A percentile compares a stretch with the other conserved stretches of the same genome.
phyloP scores from a whole-genome alignment of 1,140 invertebrate species.

The Procambarus clarkii region DNA sequence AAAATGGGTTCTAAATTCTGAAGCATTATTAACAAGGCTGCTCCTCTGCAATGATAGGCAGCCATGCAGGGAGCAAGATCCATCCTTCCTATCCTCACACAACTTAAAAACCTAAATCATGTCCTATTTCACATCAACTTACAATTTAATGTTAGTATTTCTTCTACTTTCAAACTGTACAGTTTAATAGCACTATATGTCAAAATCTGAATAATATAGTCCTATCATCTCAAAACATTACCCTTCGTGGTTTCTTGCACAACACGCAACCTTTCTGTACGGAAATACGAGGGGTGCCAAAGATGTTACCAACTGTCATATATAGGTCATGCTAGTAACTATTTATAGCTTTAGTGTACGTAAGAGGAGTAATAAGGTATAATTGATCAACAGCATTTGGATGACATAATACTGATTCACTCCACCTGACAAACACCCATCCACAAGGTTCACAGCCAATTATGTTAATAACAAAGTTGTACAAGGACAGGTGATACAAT shows the following conservation, averaged over 20 bases:
- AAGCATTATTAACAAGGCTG: constrained; percentile 43
- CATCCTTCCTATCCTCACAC: constrained; percentile 4
- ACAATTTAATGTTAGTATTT: constrained; percentile 10
- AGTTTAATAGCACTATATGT: neutral
- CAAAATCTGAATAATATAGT: constrained; percentile 2
- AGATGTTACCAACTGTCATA: neutral
- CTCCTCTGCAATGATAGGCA: constrained; percentile 1
- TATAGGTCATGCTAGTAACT: neutral
- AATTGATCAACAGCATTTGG: neutral
- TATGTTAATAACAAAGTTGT: constrained; percentile 14
- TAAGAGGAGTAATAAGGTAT: neutral
- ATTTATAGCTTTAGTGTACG: neutral
- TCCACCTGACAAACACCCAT: constrained; percentile 9
- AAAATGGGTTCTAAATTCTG: constrained; percentile 38
- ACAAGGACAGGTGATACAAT: constrained; percentile 22
- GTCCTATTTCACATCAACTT: constrained; percentile 17
- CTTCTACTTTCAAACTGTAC: constrained; percentile 4
- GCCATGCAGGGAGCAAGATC: constrained; percentile 12
- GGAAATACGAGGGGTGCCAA: neutral
- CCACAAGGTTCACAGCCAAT: constrained; percentile 26
- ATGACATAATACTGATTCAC: constrained; percentile 17
- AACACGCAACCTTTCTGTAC: neutral
- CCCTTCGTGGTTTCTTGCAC: neutral
- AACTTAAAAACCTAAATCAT: neutral
- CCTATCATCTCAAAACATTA: neutral